phyloP scores from a whole-genome alignment of 2,797 vertebrate genomes.

The Arnoldichthys spilopterus region DNA sequence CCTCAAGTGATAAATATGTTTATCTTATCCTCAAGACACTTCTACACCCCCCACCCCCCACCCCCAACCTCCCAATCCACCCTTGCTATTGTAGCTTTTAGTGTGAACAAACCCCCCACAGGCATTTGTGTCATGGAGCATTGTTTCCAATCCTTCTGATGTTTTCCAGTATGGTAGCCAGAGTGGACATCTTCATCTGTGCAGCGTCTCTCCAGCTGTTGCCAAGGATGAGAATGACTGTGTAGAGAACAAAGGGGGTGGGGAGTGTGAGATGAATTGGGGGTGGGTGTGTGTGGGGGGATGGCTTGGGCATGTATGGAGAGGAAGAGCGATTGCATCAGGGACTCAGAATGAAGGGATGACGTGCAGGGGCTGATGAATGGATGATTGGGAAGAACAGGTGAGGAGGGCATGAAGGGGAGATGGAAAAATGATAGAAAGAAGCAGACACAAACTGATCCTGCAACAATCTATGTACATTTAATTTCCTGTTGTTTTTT shows the following conservation, averaged over 20 bases:
- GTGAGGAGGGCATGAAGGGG: conserved; percentile 26
- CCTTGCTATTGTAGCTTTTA: conserved; percentile 5
- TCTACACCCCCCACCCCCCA: neutral
- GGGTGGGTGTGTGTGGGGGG: neutral
- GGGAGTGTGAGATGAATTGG: conserved; percentile 5
- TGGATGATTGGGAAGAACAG: conserved; percentile 40
- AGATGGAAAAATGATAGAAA: conserved; percentile 47
- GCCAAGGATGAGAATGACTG: conserved; percentile 44
- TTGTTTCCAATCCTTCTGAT: conserved; percentile 33
- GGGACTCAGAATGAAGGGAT: conserved; percentile 47
- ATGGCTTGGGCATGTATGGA: conserved; percentile 37
- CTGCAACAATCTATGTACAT: conserved; percentile 48
- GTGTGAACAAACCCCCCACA: conserved; percentile 34
- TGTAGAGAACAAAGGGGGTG: conserved; percentile 23
- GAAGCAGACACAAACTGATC: conserved; percentile 38
- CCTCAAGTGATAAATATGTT: conserved; percentile 39
- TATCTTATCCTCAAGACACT: conserved; percentile 31
- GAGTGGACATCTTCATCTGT: conserved; percentile 39
- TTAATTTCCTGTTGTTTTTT: conserved; percentile 54
- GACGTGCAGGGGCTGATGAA: conserved; percentile 53
- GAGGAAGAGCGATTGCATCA: conserved; percentile 49
- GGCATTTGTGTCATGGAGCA: conserved; percentile 26
- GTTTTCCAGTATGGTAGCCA: conserved; percentile 19
- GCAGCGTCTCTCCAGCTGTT: conserved; percentile 37
- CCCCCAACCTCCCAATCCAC: neutral